Base-by-base conservation (phyloP, 2,113 vertebrate species). In the Embiotoca jacksoni region DNA sequence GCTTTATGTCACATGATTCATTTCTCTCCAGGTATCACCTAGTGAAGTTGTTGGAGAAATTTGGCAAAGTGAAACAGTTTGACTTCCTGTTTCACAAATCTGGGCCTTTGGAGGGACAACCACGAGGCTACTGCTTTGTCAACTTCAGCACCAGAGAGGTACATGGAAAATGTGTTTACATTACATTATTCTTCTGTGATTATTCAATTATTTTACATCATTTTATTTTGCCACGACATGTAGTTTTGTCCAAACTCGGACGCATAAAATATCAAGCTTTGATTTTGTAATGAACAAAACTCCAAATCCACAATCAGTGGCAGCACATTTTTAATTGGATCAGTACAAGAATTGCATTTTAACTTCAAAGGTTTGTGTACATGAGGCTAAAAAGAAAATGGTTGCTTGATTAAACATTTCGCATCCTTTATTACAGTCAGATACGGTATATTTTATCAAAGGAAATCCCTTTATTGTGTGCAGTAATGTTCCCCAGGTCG, bases 71-170 rank as follows among this genome's bases (percentile, higher is more conserved):
- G 16, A 98, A 98, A 91, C 97, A 99, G 62, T 99, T 99, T 88
- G 98, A 99, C 92, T 99, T 99, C 87, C 96, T 99, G 63, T 99
- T 99, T 86, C 98, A 99, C 82, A 99, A 99, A 82, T 99, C 98
- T 0, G 98, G 98, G 30, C 97, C 97, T 79, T 85, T 99, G 92
- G 98, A 99, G 84, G 98, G 97, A 16, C 98, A 99, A 77, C 98
- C 98, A 0, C 94, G 98, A 63, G 97, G 98, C 55, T 99, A 99
- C 95, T 99, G 98, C 84, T 99, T 99, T 32, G 98, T 99, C 83
- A 99, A 99, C 94, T 99, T 99, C 85, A 96, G 96, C 92, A 99
- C 98, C 78, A 98, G 98, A 88, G 96, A 97, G 96, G 98, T 93
- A 84, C 1, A 2, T 3, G 4, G 33, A 67, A 23, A 5, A 50